Percentiles rank a stretch among this genome's conserved stretches.
Conservation (phyloP, 2,888 invertebrate species). For the Cephus sareptanus region DNA sequence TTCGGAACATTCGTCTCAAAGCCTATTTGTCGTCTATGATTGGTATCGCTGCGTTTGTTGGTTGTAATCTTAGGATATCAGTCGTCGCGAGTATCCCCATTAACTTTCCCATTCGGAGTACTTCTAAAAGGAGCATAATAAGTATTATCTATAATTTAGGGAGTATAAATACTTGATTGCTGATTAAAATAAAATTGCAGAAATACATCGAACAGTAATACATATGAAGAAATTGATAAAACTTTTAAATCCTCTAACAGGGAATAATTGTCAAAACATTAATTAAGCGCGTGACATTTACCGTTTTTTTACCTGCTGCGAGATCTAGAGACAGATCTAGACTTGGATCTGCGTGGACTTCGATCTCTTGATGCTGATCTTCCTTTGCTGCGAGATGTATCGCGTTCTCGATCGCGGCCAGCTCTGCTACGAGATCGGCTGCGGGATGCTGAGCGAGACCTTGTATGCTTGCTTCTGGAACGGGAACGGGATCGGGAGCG, state of each 20-base stretch:
- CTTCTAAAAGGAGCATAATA: conserved; percentile 11
- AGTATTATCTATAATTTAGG: not conserved
- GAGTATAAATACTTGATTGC: not conserved
- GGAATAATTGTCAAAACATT: not conserved
- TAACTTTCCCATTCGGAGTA: conserved; percentile 16
- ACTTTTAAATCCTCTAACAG: not conserved
- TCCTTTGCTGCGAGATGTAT: conserved; percentile 54
- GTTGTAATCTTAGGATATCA: conserved; percentile 11
- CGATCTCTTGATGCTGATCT: conserved; percentile 57
- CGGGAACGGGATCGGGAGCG: conserved; percentile 67
- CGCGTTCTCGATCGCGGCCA: conserved; percentile 40
- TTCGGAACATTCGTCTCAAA: conserved; percentile 4
- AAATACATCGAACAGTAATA: not conserved
- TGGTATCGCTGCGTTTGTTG: not conserved
- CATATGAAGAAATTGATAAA: not conserved
- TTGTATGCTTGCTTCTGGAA: conserved; percentile 66
- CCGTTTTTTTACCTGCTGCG: conserved; percentile 53
- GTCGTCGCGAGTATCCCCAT: conserved; percentile 17
- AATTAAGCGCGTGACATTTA: conserved; percentile 19
- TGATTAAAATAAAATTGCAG: not conserved
- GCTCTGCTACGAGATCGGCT: conserved; percentile 71
- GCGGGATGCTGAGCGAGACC: conserved; percentile 74
- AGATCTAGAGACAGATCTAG: conserved; percentile 57
- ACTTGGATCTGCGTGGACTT: conserved; percentile 57
- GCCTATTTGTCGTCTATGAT: conserved; percentile 12